Percentiles rank a stretch among this genome's conserved stretches.
Conservation (phyloP, 1,140 invertebrate species). For the Andricus grossulariae region DNA sequence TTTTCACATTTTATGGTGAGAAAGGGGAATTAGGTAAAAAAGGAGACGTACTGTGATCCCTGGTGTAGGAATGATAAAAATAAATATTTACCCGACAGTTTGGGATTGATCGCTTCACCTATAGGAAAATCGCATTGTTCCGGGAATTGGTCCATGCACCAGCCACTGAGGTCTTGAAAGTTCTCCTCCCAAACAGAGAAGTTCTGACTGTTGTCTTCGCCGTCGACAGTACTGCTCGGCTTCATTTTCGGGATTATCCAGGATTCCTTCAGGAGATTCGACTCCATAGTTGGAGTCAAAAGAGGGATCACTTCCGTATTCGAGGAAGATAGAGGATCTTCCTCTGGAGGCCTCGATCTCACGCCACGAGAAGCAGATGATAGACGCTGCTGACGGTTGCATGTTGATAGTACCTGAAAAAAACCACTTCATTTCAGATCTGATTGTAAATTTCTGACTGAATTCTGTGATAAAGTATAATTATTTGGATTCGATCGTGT, state of each 20-base stretch:
- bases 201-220: slow-evolving; percentile 23
- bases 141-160: slow-evolving; percentile 66
- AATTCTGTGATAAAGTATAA: too few relatives aligned
- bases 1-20: too few relatives aligned
- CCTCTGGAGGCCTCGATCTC: slow-evolving; percentile 62
- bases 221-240: slow-evolving; percentile 15
- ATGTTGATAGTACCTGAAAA: slow-evolving; percentile 66
- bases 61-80: neutral
- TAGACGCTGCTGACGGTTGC: slow-evolving; percentile 60
- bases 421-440: slow-evolving; percentile 25
- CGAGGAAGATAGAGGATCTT: slow-evolving; percentile 49
- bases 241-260: slow-evolving; percentile 41
- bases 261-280: slow-evolving; percentile 53
- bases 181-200: slow-evolving; percentile 68
- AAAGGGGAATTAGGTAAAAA: too few relatives aligned
- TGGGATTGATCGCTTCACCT: slow-evolving; percentile 69
- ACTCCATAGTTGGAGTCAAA: slow-evolving; percentile 59
- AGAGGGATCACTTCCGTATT: slow-evolving; percentile 56
- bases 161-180: slow-evolving; percentile 71
- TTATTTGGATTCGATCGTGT: too few relatives aligned
- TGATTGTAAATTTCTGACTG: slow-evolving; percentile 31
- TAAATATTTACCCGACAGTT: slow-evolving; percentile 63
- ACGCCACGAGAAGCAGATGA: slow-evolving; percentile 73
- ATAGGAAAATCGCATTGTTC: slow-evolving; percentile 69
- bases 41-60: too few relatives aligned